Percentiles rank a stretch among this genome's conserved stretches.
These are phyloP conservation scores for Geococcyx californianus DNA, from an alignment of 2,113 vertebrate species.

Conservation along the genomic window DNA sequence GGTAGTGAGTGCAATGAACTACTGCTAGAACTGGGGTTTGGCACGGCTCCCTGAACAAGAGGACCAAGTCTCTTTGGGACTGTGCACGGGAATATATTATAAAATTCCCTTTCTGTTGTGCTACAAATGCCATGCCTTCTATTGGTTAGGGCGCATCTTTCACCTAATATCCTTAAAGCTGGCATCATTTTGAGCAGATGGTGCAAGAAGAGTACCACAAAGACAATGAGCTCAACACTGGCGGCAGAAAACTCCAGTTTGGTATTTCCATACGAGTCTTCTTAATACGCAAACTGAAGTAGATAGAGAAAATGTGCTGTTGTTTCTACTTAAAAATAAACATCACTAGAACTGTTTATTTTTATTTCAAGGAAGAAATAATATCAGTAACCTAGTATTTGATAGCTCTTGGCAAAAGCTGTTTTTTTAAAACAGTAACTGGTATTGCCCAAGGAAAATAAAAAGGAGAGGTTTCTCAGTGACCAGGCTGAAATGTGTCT, in stretches of 20 bases:
- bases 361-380: neutral
- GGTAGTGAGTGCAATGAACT: neutral
- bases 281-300: neutral
- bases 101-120: neutral
- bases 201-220: neutral
- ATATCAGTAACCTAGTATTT: neutral
- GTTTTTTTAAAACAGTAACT: neutral
- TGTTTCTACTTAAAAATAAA: neutral
- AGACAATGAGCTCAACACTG: neutral
- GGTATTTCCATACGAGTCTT: neutral
- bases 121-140: neutral
- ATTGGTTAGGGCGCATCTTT: neutral
- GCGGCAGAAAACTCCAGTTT: neutral
- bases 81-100: neutral
- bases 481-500: neutral
- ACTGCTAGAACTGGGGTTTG: neutral
- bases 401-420: neutral
- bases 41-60: neutral
- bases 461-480: neutral
- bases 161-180: neutral
- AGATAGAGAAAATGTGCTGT: neutral
- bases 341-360: neutral
- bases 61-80: neutral
- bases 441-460: neutral
- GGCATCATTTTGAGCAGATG: neutral